Evolutionary conservation across 1,140 invertebrate species (phyloP), one percentile per base, ranked within the genome.

Genomic region (Ptiloglossa arizonensis): DNA sequence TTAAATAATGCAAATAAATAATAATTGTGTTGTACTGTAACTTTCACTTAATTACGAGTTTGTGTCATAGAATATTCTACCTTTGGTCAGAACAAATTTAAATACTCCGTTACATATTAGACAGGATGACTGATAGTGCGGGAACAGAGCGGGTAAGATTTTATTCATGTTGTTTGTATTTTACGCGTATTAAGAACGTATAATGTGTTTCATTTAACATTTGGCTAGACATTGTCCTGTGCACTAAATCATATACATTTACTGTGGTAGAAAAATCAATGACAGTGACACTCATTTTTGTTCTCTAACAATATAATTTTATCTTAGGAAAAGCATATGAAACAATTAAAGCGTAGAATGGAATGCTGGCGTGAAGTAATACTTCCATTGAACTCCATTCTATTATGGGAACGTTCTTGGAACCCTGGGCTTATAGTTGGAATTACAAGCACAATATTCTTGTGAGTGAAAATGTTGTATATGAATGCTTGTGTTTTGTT

Each of bases 301-400:
- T 27, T 22, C 17, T 17, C 19, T 74, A 19, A 79, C 54, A 80
- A 70, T 52, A 15, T 19, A 22, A 50, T 60, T 15, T 76, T 59
- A 22, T 77, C 93, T 22, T 85, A 96, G 95, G 95, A 95, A 78
- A 94, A 95, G 75, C 94, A 95, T 83, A 94, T 96, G 67, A 95
- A 95, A 85, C 95, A 95, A 85, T 88, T 97, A 24, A 97, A 96
- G 86, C 94, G 95, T 76, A 94, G 95, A 81, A 90, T 98, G 86
- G 96, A 97, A 89, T 94, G 95, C n/a, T 97, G 96, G 95, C 94
- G 96, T 63, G 96, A 97, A 92, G 93, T 97, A 15, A 92, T 97
- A 68, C 87, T 97, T 54, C 94, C 94, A 15, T 80, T 96, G 3
- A 95, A 96, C 89, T 96, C 95, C 0, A 89, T 97, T n/a, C 90